phyloP scores from a whole-genome alignment of 2,113 vertebrate genomes.

The Naja naja region DNA sequence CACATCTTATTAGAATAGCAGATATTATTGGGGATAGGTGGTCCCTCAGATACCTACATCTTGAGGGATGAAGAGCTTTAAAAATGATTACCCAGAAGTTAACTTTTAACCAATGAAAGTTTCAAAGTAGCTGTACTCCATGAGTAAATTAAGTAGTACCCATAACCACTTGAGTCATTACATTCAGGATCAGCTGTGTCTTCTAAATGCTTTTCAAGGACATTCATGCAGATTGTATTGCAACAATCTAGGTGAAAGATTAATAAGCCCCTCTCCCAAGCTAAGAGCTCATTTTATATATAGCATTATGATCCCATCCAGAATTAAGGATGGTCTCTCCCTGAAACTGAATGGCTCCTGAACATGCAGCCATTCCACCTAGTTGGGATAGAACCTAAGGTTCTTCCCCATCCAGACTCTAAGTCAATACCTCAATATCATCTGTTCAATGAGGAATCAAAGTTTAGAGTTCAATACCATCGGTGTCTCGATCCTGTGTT shows the following conservation, averaged over 20 bases:
- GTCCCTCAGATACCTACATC: not conserved
- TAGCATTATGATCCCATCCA: not conserved
- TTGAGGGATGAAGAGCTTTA: not conserved
- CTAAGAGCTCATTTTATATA: not conserved
- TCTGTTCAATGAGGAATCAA: not conserved
- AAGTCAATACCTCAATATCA: not conserved
- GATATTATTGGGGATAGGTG: not conserved
- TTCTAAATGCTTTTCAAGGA: not conserved
- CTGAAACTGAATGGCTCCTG: not conserved
- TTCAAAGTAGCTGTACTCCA: not conserved
- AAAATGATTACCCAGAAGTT: not conserved
- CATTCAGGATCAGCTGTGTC: not conserved
- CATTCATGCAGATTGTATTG: not conserved
- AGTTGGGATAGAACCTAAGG: not conserved
- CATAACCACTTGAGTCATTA: not conserved
- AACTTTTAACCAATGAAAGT: not conserved
- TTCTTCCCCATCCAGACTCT: not conserved
- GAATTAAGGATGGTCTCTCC: not conserved
- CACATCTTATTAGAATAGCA: too few species aligned
- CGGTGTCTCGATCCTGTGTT: not conserved
- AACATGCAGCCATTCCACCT: not conserved
- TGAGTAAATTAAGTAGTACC: not conserved
- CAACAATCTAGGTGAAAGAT: not conserved
- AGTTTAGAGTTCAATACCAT: not conserved
- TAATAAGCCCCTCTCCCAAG: not conserved